phyloP scores from a whole-genome alignment of 2,888 invertebrate genomes.

The Meiosimyza platycephala region DNA sequence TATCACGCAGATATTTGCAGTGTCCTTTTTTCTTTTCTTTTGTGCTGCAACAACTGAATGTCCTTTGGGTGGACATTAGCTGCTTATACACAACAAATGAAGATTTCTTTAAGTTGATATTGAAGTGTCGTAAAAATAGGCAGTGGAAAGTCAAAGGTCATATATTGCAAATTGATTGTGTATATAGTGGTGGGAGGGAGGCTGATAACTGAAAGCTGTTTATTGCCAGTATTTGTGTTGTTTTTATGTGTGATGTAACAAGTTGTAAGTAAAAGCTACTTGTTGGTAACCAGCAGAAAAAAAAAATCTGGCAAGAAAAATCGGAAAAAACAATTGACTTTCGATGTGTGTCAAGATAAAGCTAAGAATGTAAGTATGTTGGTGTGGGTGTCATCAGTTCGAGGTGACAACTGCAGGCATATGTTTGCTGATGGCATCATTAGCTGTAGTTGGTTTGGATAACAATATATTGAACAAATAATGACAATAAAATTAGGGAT shows the following conservation, averaged over 20 bases:
- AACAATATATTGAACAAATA: too few species aligned
- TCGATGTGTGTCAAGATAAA: too few species aligned
- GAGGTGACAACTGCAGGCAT: not conserved
- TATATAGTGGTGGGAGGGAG: not conserved
- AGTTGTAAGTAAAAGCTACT: too few species aligned
- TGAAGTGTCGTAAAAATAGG: constrained; percentile 1
- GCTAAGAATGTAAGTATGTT: too few species aligned
- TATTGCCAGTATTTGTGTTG: not conserved
- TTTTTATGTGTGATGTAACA: too few species aligned
- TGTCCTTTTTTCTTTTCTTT: constrained; percentile 15
- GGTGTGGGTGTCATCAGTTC: too few species aligned
- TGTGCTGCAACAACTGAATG: constrained; percentile 25
- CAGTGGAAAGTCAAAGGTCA: constrained; percentile 29
- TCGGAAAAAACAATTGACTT: too few species aligned
- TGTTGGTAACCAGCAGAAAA: too few species aligned
- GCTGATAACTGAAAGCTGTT: constrained; percentile 36
- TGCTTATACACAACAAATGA: constrained; percentile 26
- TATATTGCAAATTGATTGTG: constrained; percentile 40
- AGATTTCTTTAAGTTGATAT: constrained; percentile 35
- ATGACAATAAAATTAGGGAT: too few species aligned
- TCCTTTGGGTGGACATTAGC: constrained; percentile 41
- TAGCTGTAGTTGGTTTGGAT: not conserved
- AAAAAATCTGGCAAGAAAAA: too few species aligned
- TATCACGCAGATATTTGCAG: not conserved
- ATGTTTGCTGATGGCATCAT: constrained; percentile 29